Evolutionary conservation across 2,888 invertebrate species (phyloP).

Genomic region (Xestia c-nigrum): DNA sequence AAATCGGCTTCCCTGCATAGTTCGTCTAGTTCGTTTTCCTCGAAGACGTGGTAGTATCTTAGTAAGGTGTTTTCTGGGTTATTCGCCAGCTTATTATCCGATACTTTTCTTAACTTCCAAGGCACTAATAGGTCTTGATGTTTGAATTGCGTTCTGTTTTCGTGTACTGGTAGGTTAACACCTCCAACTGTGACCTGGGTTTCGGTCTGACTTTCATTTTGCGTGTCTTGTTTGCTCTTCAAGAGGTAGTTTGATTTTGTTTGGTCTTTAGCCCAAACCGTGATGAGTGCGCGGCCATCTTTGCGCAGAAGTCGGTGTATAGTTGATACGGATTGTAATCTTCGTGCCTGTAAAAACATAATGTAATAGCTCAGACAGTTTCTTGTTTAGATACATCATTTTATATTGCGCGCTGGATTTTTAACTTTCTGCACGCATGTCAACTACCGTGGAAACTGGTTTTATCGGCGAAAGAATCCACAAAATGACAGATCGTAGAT

Average conservation of each 20-base stretch:
- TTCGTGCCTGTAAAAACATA: conserved; percentile 90
- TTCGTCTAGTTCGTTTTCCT: conserved; percentile 94
- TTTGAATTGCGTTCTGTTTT: conserved; percentile 97
- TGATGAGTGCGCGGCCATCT: conserved; percentile 95
- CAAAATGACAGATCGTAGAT: too few species aligned
- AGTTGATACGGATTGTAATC: conserved; percentile 94
- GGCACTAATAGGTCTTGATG: conserved; percentile 98
- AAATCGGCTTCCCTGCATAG: conserved; percentile 91
- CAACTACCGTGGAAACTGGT: too few species aligned
- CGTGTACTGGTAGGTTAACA: conserved; percentile 94
- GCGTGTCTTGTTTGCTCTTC: conserved; percentile 71
- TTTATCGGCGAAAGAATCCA: too few species aligned
- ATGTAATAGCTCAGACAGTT: not conserved
- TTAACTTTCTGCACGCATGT: not conserved
- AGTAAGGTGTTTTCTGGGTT: conserved; percentile 91
- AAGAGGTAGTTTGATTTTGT: conserved; percentile 89
- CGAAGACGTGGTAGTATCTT: conserved; percentile 98
- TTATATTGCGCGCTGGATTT: not conserved
- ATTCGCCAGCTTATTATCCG: conserved; percentile 77
- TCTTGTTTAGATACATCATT: not conserved
- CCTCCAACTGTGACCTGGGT: conserved; percentile 74
- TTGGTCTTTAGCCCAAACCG: conserved; percentile 99
- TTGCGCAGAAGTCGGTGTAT: conserved; percentile 93
- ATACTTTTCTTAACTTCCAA: conserved; percentile 93
- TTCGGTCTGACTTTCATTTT: conserved; percentile 64